Evolutionary conservation across 2,113 vertebrate genomes (phyloP).

Genomic region (Salvator merianae): DNA sequence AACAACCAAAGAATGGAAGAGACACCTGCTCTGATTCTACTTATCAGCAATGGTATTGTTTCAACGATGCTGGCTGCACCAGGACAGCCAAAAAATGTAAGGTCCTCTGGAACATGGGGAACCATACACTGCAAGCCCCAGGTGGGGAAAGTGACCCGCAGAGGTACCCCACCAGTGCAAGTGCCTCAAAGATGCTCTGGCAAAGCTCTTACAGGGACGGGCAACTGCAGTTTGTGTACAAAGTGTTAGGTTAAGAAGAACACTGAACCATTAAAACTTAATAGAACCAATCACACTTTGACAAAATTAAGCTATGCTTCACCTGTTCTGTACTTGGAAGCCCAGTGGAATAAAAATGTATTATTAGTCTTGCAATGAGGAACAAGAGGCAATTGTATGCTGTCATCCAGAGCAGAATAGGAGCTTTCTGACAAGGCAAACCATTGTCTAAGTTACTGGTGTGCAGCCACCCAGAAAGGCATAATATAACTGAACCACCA

Average conservation of each 20-base stretch:
- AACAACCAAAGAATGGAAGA: too few species aligned
- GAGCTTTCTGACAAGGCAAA: slow-evolving; percentile 40
- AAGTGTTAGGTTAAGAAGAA: slow-evolving; percentile 27
- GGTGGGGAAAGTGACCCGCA: too few species aligned
- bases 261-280: slow-evolving; percentile 50
- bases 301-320: slow-evolving; percentile 56
- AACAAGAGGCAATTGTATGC: slow-evolving; percentile 41
- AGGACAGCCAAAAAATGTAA: too few species aligned
- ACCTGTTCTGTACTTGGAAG: slow-evolving; percentile 44
- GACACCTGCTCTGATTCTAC: too few species aligned
- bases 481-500: slow-evolving; percentile 9
- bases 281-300: slow-evolving; percentile 44
- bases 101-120: too few species aligned
- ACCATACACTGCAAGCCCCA: too few species aligned
- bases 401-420: slow-evolving; percentile 37
- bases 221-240: slow-evolving; percentile 36
- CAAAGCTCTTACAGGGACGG: not conserved
- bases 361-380: slow-evolving; percentile 47
- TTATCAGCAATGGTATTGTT: too few species aligned
- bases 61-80: too few species aligned
- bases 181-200: too few species aligned
- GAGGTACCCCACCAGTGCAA: too few species aligned
- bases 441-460: slow-evolving; percentile 17
- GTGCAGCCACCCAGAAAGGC: not conserved
- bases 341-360: slow-evolving; percentile 48